phyloP scores from a whole-genome alignment of 2,888 invertebrate species.

The Pristionchus entomophagus region DNA sequence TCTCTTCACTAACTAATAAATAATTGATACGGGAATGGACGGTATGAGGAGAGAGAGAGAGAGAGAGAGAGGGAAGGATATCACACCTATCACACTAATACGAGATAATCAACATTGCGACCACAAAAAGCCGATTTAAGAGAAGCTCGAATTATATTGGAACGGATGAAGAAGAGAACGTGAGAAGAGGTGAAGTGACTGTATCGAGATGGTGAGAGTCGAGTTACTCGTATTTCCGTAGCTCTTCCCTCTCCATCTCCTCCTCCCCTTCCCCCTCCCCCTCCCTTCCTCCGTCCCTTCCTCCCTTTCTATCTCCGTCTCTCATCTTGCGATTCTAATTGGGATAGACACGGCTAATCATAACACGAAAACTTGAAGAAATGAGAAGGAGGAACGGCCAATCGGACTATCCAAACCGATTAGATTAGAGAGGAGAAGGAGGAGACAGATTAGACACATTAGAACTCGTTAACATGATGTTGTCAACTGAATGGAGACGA shows the following conservation, averaged over 20 bases:
- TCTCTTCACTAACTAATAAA: background rate
- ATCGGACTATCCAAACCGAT: background rate
- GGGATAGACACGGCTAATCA: slow-evolving; percentile 3
- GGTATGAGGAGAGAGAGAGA: background rate
- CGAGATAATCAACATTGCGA: too few species aligned
- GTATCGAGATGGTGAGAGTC: background rate
- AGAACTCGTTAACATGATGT: background rate
- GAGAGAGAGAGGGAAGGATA: background rate
- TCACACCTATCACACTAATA: too few species aligned
- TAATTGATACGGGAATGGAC: slow-evolving; percentile 4
- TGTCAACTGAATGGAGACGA: background rate
- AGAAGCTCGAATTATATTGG: too few species aligned
- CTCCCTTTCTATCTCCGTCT: background rate
- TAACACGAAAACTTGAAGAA: background rate
- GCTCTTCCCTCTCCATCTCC: background rate
- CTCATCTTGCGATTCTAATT: slow-evolving; percentile 40
- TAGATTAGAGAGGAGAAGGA: background rate
- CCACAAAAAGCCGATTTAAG: too few species aligned
- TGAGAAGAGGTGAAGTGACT: background rate
- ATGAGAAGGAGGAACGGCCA: background rate
- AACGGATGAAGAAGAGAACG: background rate
- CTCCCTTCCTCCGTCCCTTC: background rate
- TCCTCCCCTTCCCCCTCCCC: background rate
- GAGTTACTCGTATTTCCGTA: background rate
- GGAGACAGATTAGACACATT: background rate